Evolutionary conservation across 1,140 invertebrate genomes (phyloP), one percentile per base, ranked within the genome.

Genomic region (Leptopilina clavipes): DNA sequence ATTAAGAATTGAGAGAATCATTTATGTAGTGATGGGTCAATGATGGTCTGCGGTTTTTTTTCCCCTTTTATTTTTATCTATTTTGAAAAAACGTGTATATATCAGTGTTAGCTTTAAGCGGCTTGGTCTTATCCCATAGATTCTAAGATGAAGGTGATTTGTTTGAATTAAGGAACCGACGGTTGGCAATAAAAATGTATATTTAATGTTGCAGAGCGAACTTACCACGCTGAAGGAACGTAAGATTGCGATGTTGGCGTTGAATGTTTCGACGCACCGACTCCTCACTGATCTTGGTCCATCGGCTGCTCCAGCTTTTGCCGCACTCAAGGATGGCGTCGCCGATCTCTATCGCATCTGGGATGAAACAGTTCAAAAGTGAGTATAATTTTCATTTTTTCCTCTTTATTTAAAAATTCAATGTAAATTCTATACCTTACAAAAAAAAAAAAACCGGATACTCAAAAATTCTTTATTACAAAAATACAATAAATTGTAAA

Each of bases 311-410:
- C 86, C 90, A 70, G 87, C 91, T 82, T 91, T 86, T 76, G 75
- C 83, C 12, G 79, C 86, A n/a, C 91, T 96, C 54, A 95, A 95
- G 80, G 92, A 94, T 52, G 94, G 94, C 52, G 93, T 97, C 52
- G 92, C 94, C 70, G 93, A 95, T 70, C 90, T 96, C 79, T 94
- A 96, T 78, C 91, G 93, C 31, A 92, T 94, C 22, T 97, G 95
- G 94, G 95, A 96, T 77, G 94, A 95, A 76, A 93, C 93, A 0
- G 93, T 94, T 88, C 92, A 94, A 89, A 93, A 93, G 95, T 96
- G 86, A 93, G 92, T 91, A 75, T 71, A 48, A 1, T 48, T 48
- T 10, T n/a, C 3, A n/a, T 14, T 59, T 22, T 22, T 19, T 54
- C 18, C 18, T 54, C 3, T 54, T 3, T 3, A 54, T 17, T 18